A percentile compares a stretch with the other conserved stretches of the same genome.
Evolutionary conservation across 92 coral and sea anemone species (phyloP).

Genomic region (Phenganax subtilis): DNA sequence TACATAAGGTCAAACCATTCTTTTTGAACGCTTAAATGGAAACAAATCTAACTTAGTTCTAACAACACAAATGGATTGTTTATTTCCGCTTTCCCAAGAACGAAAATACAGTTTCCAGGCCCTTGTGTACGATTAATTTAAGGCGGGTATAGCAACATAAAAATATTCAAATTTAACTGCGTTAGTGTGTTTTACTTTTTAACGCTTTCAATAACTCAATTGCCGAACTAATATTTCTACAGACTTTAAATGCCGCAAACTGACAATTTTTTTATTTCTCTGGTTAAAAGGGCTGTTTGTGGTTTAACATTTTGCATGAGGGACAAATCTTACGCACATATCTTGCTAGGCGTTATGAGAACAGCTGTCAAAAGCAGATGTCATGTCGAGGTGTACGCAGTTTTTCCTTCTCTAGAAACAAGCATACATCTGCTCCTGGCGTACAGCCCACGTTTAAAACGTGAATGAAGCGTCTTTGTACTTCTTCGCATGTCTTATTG

Average conservation of each 20-base stretch:
- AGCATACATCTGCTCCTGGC: slow-evolving; percentile 17
- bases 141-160: too few species aligned
- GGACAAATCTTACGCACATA: not conserved
- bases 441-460: slow-evolving; percentile 1
- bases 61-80: too few species aligned
- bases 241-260: not conserved
- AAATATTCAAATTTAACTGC: too few species aligned
- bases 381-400: slow-evolving; percentile 1
- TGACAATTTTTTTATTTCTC: not conserved
- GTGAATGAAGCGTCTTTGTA: slow-evolving; percentile 1
- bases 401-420: slow-evolving; percentile 13
- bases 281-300: not conserved
- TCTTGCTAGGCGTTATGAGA: slow-evolving; percentile 11
- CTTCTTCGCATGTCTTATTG: not conserved
- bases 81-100: too few species aligned
- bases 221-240: too few species aligned
- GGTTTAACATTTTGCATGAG: slow-evolving; percentile 3
- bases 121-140: too few species aligned
- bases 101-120: too few species aligned
- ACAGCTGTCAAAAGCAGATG: slow-evolving; percentile 29
- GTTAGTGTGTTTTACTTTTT: too few species aligned
- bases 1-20: too few species aligned
- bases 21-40: too few species aligned
- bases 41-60: too few species aligned
- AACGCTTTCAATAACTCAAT: too few species aligned